phyloP scores from a whole-genome alignment of 2,797 vertebrate genomes.

The Muscicapa comitata region DNA sequence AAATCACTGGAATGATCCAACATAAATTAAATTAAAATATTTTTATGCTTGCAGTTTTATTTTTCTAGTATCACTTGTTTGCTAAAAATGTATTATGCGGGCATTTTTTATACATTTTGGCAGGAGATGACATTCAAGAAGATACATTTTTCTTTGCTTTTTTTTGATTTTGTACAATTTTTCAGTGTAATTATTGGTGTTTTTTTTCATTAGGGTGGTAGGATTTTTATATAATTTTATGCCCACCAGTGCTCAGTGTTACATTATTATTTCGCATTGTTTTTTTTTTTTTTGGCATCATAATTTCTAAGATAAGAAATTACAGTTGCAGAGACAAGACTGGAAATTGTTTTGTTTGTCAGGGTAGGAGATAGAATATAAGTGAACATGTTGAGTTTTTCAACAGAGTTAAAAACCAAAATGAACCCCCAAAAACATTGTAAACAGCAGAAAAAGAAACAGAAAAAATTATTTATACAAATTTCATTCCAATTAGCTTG shows the following conservation, averaged over 20 bases:
- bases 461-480: constrained; percentile 4
- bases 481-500: constrained; percentile 33
- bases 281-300: neutral
- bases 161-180: neutral
- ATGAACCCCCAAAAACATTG: neutral
- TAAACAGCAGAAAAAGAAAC: neutral
- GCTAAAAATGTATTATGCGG: neutral
- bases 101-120: neutral
- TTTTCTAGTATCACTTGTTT: neutral
- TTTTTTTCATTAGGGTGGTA: neutral
- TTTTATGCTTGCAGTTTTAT: neutral
- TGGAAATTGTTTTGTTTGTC: neutral
- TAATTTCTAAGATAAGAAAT: neutral
- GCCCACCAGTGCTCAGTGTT: neutral
- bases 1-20: neutral
- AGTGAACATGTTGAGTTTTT: neutral
- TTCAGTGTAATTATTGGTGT: neutral
- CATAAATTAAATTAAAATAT: neutral
- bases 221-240: neutral
- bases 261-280: neutral
- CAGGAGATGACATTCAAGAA: neutral
- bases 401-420: neutral
- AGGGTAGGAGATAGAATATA: neutral
- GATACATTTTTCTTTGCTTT: neutral
- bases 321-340: neutral